Percentiles rank a stretch among this genome's conserved stretches.
Conservation (phyloP, 2,113 vertebrate species). For the Hippocampus barbouri region DNA sequence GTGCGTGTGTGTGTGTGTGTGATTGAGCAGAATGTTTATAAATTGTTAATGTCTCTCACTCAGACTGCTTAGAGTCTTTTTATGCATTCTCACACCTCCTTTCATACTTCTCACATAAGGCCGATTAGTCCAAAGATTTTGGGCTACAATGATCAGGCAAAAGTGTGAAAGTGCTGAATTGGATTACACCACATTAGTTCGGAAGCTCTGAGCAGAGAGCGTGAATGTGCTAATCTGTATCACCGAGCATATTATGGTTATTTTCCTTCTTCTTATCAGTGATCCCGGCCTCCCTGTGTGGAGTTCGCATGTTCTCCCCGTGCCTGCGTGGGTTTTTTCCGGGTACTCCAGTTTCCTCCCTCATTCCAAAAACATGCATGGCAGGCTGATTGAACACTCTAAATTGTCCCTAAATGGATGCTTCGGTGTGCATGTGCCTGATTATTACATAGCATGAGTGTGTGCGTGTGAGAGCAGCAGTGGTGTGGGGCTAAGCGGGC, state of each 20-base stretch:
- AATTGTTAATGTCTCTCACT: conserved; percentile 36
- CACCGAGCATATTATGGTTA: conserved; percentile 2
- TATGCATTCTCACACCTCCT: conserved; percentile 38
- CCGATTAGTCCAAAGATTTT: conserved; percentile 18
- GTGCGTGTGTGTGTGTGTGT: conserved; percentile 1
- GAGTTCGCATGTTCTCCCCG: no score
- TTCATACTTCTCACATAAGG: conserved; percentile 19
- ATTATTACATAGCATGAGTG: conserved; percentile 34
- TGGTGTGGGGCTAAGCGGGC: conserved; percentile 62
- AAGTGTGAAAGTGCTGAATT: conserved; percentile 31
- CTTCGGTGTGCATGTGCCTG: conserved; percentile 31
- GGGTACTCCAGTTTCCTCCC: no score
- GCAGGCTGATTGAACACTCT: no score
- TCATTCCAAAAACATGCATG: no score
- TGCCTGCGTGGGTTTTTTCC: no score
- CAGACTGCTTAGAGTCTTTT: conserved; percentile 29
- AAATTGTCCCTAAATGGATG: conserved; percentile 24
- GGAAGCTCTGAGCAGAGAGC: conserved; percentile 17
- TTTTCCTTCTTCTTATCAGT: conserved; percentile 4
- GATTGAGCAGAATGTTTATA: conserved; percentile 21
- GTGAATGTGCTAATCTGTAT: conserved; percentile 19
- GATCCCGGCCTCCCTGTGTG: not conserved
- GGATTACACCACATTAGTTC: conserved; percentile 25
- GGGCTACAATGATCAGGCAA: conserved; percentile 34
- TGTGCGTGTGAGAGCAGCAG: conserved; percentile 35